Conservation (phyloP, 2,888 invertebrate species). For the Ferrisia virgata region DNA sequence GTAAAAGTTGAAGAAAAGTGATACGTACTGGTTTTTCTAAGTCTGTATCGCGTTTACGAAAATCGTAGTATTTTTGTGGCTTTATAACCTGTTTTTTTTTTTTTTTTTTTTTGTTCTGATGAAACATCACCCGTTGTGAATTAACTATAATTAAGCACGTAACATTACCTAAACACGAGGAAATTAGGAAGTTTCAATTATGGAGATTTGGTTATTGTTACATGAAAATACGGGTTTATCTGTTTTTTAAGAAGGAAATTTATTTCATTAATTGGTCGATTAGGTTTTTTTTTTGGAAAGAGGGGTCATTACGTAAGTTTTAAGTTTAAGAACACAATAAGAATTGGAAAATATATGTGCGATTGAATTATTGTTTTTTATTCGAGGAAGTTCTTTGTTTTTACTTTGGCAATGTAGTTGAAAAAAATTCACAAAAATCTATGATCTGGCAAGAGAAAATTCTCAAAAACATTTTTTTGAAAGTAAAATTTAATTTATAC, state of each 20-base stretch:
- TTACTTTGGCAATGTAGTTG: too few relatives aligned
- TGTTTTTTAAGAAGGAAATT: background rate
- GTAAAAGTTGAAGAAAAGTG: slow-evolving; percentile 32
- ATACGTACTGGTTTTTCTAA: background rate
- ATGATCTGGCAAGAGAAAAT: too few relatives aligned
- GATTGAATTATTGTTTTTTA: too few relatives aligned
- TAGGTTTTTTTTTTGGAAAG: background rate
- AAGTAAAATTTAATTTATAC: too few relatives aligned
- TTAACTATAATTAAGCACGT: background rate
- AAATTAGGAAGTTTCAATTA: background rate
- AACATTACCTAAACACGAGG: slow-evolving; percentile 10
- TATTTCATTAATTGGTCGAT: background rate
- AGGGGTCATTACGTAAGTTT: background rate
- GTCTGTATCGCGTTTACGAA: background rate
- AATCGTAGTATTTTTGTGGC: background rate
- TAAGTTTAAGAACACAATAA: too few relatives aligned
- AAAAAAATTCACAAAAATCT: too few relatives aligned
- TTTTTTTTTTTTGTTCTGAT: too few relatives aligned
- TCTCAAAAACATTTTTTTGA: too few relatives aligned
- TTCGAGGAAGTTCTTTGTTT: too few relatives aligned
- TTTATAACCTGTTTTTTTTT: slow-evolving; percentile 20
- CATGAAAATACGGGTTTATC: background rate
- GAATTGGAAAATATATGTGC: too few relatives aligned
- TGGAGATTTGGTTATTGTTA: background rate
- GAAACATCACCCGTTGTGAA: background rate